phyloP scores from a whole-genome alignment of 2,113 vertebrate species.

The Gopherus flavomarginatus region DNA sequence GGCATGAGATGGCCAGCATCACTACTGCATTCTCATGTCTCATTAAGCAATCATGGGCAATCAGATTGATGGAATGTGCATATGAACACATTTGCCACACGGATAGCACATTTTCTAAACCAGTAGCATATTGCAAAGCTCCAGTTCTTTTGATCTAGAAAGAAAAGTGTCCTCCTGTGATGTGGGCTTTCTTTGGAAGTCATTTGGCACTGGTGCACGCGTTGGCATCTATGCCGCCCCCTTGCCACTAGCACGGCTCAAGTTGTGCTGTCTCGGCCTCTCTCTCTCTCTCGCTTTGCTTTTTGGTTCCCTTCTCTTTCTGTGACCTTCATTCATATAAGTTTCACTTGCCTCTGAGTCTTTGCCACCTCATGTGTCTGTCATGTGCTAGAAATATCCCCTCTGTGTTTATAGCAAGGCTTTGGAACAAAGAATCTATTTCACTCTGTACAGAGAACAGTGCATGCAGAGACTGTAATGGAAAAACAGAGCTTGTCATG shows the following conservation, averaged over 20 bases:
- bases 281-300: neutral
- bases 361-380: neutral
- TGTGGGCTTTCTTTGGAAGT: slow-evolving; percentile 20
- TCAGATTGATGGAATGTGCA: slow-evolving; percentile 11
- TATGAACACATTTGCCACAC: neutral
- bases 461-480: neutral
- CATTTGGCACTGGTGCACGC: neutral
- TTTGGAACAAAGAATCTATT: neutral
- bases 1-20: neutral
- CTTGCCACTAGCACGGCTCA: neutral
- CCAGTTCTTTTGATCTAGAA: slow-evolving; percentile 45
- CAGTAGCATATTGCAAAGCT: slow-evolving; percentile 7
- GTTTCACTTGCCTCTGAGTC: neutral
- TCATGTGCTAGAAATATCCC: neutral
- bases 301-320: neutral
- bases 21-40: neutral
- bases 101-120: slow-evolving; percentile 47
- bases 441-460: neutral
- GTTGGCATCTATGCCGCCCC: neutral
- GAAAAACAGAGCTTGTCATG: neutral
- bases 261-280: neutral
- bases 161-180: neutral
- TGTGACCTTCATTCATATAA: neutral
- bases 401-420: neutral
- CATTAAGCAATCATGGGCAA: neutral